Percentiles rank a stretch among this genome's conserved stretches.
Evolutionary conservation across 1,140 invertebrate species (phyloP).

Genomic region (Leptinotarsa defecta): DNA sequence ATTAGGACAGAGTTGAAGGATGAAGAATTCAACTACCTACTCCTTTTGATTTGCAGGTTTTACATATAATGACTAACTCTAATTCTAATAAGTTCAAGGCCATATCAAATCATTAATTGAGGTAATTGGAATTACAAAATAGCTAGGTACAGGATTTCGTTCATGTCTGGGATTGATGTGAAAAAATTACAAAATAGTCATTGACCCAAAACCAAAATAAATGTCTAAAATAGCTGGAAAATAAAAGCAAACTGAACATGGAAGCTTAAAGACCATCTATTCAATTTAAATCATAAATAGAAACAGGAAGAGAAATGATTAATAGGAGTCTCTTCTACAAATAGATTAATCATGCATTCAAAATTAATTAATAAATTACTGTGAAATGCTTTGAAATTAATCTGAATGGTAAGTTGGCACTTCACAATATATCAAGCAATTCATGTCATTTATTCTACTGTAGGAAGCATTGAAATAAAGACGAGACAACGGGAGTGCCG

Average conservation of each 20-base stretch:
- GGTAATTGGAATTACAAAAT: too few species aligned
- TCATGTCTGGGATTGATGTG: not conserved
- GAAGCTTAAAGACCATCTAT: not conserved
- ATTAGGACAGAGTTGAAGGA: not conserved
- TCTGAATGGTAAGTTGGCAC: not conserved
- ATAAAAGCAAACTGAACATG: conserved; percentile 16
- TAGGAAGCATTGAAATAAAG: not conserved
- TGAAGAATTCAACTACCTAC: not conserved
- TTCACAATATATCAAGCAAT: not conserved
- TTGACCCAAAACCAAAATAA: conserved; percentile 17
- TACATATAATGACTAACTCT: not conserved
- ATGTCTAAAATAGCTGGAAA: conserved; percentile 5
- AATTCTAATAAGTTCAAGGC: not conserved
- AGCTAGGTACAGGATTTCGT: not conserved
- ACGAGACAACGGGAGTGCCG: not conserved
- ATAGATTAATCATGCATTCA: conserved; percentile 11
- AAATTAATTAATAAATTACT: not conserved
- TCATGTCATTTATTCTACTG: not conserved
- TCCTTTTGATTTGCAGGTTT: not conserved
- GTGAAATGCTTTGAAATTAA: not conserved
- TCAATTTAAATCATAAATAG: not conserved
- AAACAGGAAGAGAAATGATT: conserved; percentile 15
- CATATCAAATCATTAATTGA: not conserved
- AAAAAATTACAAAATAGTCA: conserved; percentile 6
- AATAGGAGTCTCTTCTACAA: not conserved